Evolutionary conservation across 2,113 vertebrate genomes (phyloP).

Genomic region (Mesocricetus auratus): DNA sequence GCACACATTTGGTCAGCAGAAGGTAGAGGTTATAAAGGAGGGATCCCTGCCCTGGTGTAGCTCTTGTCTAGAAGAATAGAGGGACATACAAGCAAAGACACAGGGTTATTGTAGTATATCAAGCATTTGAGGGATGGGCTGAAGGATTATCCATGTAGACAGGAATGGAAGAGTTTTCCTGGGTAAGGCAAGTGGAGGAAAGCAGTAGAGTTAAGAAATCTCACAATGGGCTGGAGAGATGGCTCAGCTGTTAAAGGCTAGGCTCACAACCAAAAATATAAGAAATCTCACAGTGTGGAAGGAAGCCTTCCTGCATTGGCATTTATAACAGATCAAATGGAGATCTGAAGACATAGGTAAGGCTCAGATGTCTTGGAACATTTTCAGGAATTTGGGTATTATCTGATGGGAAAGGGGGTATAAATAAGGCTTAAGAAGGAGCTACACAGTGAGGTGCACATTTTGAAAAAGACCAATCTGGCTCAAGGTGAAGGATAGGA

Average conservation of each 20-base stretch:
- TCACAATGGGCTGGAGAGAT: no score
- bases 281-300: accelerated
- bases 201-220: background rate
- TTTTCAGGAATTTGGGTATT: background rate
- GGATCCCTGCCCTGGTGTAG: background rate
- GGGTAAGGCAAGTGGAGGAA: background rate
- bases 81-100: background rate
- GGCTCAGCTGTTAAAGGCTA: no score
- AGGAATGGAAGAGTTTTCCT: background rate
- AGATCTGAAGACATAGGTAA: background rate
- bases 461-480: background rate
- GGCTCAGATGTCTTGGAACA: background rate
- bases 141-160: background rate
- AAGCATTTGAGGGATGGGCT: background rate
- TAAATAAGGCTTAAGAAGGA: background rate
- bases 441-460: background rate
- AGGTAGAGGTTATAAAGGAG: background rate
- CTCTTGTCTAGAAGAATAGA: background rate
- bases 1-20: background rate
- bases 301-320: no score
- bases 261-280: no score
- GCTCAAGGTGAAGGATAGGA: background rate
- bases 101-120: background rate
- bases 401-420: background rate
- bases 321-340: background rate